These are phyloP conservation scores for Cataglyphis rosenhaueri DNA, from an alignment of 2,888 invertebrate species.

Conservation along the genomic window DNA sequence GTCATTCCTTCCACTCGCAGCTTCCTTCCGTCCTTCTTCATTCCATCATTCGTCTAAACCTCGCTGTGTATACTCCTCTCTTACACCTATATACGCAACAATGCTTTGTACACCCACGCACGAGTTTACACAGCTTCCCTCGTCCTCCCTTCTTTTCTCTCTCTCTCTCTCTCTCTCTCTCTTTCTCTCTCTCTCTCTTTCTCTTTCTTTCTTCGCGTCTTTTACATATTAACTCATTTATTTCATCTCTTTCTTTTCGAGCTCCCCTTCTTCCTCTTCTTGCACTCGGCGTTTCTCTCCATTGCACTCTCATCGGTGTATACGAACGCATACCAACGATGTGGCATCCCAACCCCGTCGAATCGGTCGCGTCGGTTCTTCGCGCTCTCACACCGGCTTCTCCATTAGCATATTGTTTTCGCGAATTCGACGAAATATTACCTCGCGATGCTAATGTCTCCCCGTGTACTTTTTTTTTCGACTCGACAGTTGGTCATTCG, in stretches of 20 bases:
- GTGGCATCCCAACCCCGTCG: conserved; percentile 24
- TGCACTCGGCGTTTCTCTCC: neutral
- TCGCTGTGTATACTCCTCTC: conserved; percentile 29
- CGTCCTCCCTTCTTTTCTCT: conserved; percentile 1
- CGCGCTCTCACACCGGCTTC: conserved; percentile 69
- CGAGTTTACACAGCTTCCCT: conserved; percentile 26
- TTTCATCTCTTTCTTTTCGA: conserved; percentile 32
- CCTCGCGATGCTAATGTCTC: conserved; percentile 82
- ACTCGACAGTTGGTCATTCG: conserved; percentile 84
- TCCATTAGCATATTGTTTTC: conserved; percentile 85
- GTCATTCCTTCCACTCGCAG: conserved; percentile 29
- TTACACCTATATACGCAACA: conserved; percentile 6
- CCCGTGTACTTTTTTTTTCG: conserved; percentile 74
- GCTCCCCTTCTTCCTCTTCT: conserved; percentile 24
- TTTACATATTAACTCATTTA: conserved; percentile 49
- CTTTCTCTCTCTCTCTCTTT: conserved; percentile 20
- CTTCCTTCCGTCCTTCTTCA: conserved; percentile 11
- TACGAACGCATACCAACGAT: conserved; percentile 36
- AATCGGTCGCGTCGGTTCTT: conserved; percentile 52
- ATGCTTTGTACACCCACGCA: conserved; percentile 20
- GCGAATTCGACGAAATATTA: conserved; percentile 83
- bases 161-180: conserved; percentile 1
- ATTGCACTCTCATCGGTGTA: conserved; percentile 41
- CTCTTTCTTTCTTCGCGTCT: conserved; percentile 34
- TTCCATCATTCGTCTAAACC: conserved; percentile 8